These are phyloP conservation scores for Paradoxurus hermaphroditus DNA, from an alignment of 2,113 vertebrate genomes.

Conservation along the genomic window DNA sequence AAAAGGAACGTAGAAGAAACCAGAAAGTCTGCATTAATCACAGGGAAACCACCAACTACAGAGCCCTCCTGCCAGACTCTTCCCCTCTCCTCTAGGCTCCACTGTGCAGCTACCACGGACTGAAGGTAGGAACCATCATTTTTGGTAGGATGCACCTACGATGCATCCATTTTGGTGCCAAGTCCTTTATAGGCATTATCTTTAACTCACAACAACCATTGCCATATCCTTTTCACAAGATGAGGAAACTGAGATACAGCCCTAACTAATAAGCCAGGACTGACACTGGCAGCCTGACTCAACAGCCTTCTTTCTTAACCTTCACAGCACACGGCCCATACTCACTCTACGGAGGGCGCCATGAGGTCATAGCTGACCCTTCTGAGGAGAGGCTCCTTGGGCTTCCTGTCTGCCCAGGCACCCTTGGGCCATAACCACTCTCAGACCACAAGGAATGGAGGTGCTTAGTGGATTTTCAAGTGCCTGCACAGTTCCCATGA, in stretches of 20 bases:
- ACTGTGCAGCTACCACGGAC: rapidly evolving
- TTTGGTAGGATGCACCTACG: not conserved
- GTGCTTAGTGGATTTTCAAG: not conserved
- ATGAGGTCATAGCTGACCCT: not conserved
- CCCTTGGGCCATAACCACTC: not conserved
- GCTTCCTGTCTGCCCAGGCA: not conserved
- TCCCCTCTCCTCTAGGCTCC: not conserved
- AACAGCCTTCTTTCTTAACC: not conserved
- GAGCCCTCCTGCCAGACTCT: not conserved
- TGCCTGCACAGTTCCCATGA: not conserved
- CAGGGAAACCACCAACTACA: not conserved
- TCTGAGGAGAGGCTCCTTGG: not conserved
- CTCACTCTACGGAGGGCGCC: not conserved
- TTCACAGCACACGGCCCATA: rapidly evolving
- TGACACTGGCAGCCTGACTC: not conserved
- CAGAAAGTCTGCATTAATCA: not conserved
- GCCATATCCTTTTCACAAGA: not conserved
- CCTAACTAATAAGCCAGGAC: not conserved
- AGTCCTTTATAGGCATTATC: not conserved
- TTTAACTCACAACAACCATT: not conserved
- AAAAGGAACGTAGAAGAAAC: slow-evolving; percentile 29
- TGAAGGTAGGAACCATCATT: not conserved
- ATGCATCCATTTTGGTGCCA: not conserved
- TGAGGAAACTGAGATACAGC: not conserved
- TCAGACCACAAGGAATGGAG: not conserved